Conservation (phyloP, 2,797 vertebrate species). For the Lophius americanus region DNA sequence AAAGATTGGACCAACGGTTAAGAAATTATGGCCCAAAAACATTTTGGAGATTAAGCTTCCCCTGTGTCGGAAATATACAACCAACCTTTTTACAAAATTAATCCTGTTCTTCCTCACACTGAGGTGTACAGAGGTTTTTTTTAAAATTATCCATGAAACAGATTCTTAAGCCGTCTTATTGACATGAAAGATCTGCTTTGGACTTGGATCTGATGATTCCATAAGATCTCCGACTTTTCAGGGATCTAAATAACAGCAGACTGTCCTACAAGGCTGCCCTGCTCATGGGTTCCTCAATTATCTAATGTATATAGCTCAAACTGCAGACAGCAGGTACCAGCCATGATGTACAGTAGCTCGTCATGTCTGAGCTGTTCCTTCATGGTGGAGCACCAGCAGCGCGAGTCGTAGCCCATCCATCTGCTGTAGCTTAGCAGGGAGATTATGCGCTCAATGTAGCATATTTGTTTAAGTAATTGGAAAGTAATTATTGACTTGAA, state of each 20-base stretch:
- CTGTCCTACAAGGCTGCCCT: slow-evolving; percentile 43
- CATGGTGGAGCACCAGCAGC: slow-evolving; percentile 28
- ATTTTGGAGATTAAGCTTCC: too few species aligned
- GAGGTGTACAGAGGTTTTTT: too few species aligned
- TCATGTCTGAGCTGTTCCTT: slow-evolving; percentile 29
- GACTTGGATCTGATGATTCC: too few species aligned
- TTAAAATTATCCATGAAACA: too few species aligned
- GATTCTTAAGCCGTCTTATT: too few species aligned
- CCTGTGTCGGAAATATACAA: too few species aligned
- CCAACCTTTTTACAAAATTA: too few species aligned
- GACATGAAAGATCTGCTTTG: too few species aligned
- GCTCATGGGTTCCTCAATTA: slow-evolving; percentile 60
- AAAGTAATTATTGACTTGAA: slow-evolving; percentile 83
- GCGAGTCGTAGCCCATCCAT: slow-evolving; percentile 70
- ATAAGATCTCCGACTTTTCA: too few species aligned
- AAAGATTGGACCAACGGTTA: too few species aligned
- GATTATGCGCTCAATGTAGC: slow-evolving; percentile 85
- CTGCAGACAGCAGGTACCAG: slow-evolving; percentile 39
- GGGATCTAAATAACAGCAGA: slow-evolving; percentile 46
- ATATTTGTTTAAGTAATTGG: slow-evolving; percentile 85
- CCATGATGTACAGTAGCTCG: slow-evolving; percentile 33
- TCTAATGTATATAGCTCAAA: slow-evolving; percentile 68
- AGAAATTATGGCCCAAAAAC: too few species aligned
- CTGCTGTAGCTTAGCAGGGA: slow-evolving; percentile 79
- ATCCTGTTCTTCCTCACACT: too few species aligned